phyloP scores from a whole-genome alignment of 2,888 invertebrate genomes.

The Melinaea marsaeus region DNA sequence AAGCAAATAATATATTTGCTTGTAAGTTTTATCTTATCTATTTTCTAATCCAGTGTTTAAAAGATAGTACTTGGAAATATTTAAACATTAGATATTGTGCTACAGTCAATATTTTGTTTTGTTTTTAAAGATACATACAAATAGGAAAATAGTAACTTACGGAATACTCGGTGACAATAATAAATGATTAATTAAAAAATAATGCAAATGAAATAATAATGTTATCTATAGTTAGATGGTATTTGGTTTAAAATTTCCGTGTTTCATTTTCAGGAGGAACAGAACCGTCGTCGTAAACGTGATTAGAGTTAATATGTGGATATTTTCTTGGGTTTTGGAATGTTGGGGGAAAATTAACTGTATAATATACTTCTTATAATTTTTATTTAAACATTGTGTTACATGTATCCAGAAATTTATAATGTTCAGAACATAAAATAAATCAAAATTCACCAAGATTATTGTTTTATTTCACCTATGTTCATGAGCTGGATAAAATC shows the following conservation, averaged over 20 bases:
- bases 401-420: constrained; percentile 20
- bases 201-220: no score
- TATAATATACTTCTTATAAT: constrained; percentile 20
- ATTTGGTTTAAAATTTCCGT: background rate
- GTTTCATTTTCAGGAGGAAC: constrained; percentile 63
- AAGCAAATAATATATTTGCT: no score
- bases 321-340: constrained; percentile 8
- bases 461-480: constrained; percentile 12
- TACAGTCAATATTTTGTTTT: no score
- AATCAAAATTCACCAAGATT: constrained; percentile 16
- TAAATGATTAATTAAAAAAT: no score
- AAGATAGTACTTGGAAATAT: no score
- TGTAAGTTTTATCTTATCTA: no score
- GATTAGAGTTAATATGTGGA: constrained; percentile 47
- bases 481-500: background rate
- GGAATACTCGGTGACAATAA: no score
- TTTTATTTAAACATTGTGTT: constrained; percentile 25
- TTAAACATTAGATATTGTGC: no score
- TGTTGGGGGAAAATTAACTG: constrained; percentile 27
- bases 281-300: constrained; percentile 73
- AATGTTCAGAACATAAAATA: constrained; percentile 24
- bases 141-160: no score
- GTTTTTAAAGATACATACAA: no score
- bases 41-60: no score
- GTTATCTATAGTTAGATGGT: background rate